Conservation (phyloP, 2,113 vertebrate genomes). For the Seriola quinqueradiata region DNA sequence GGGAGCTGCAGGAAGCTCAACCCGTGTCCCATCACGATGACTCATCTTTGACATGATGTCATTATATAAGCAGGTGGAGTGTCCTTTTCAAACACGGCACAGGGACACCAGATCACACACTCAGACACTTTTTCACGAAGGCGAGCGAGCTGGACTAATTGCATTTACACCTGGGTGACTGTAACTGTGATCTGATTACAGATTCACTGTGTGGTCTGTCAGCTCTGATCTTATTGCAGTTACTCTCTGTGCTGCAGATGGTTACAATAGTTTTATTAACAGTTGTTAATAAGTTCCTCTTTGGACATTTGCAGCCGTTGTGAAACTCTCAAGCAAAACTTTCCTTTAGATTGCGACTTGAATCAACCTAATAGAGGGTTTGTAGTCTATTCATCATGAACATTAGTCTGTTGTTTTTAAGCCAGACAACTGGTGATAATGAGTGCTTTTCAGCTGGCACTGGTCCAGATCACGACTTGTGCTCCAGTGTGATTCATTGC, state of each 20-base stretch:
- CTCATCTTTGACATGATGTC: conserved; percentile 42
- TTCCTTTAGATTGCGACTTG: background rate
- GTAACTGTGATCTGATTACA: conserved; percentile 20
- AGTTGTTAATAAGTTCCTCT: background rate
- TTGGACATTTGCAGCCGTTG: background rate
- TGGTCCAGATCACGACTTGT: conserved; percentile 30
- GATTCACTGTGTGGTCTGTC: background rate
- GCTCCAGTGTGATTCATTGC: conserved; percentile 23
- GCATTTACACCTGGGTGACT: conserved; percentile 2
- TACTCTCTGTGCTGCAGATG: background rate
- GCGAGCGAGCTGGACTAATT: background rate
- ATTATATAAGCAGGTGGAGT: conserved; percentile 19
- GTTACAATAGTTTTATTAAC: background rate
- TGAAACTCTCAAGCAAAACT: background rate
- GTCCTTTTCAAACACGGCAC: conserved; percentile 7
- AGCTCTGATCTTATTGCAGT: background rate
- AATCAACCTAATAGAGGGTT: conserved; percentile 8
- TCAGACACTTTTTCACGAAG: background rate
- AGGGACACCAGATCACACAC: conserved; percentile 1
- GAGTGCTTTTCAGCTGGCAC: conserved; percentile 18
- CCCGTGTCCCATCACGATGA: conserved; percentile 30
- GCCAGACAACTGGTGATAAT: conserved; percentile 15
- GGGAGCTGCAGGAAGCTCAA: conserved; percentile 14
- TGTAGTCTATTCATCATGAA: background rate
- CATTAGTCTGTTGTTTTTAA: conserved; percentile 23